A percentile compares a stretch with the other conserved stretches of the same genome.
phyloP scores from a whole-genome alignment of 2,888 invertebrate species.

The Amphipyra berbera region DNA sequence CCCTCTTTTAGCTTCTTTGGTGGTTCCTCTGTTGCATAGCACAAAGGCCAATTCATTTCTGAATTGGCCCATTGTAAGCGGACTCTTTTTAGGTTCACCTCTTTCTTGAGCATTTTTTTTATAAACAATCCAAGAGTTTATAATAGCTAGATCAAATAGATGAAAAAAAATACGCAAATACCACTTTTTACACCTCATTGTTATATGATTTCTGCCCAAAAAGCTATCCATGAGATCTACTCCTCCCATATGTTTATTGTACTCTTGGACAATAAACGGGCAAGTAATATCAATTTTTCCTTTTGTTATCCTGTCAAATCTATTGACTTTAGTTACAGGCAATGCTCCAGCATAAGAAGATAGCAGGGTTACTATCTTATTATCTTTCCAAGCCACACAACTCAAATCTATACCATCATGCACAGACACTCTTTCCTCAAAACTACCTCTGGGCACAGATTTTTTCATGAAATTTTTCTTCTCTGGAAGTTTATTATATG shows the following conservation, averaged over 20 bases:
- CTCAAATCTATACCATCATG: constrained; percentile 44
- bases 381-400: constrained; percentile 28
- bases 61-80: constrained; percentile 66
- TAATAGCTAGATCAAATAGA: constrained; percentile 34
- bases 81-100: constrained; percentile 65
- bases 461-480: constrained; percentile 67
- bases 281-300: constrained; percentile 18
- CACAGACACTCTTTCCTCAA: constrained; percentile 66
- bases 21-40: constrained; percentile 69
- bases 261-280: constrained; percentile 19
- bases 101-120: constrained; percentile 54
- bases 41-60: constrained; percentile 67
- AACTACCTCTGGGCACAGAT: constrained; percentile 67
- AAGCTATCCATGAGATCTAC: constrained; percentile 27
- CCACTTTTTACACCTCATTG: constrained; percentile 38
- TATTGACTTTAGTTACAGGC: constrained; percentile 16
- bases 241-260: constrained; percentile 18
- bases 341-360: constrained; percentile 25
- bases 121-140: constrained; percentile 39
- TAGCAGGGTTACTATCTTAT: constrained; percentile 25
- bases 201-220: constrained; percentile 37
- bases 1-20: constrained; percentile 66
- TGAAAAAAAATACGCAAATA: constrained; percentile 35
- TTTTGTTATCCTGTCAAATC: constrained; percentile 10
- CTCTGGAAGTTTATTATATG: constrained; percentile 64